Percentiles rank a stretch among this genome's conserved stretches.
Evolutionary conservation across 23 tunicate species (phyloP).

Genomic region (Halocynthia aurantium): DNA sequence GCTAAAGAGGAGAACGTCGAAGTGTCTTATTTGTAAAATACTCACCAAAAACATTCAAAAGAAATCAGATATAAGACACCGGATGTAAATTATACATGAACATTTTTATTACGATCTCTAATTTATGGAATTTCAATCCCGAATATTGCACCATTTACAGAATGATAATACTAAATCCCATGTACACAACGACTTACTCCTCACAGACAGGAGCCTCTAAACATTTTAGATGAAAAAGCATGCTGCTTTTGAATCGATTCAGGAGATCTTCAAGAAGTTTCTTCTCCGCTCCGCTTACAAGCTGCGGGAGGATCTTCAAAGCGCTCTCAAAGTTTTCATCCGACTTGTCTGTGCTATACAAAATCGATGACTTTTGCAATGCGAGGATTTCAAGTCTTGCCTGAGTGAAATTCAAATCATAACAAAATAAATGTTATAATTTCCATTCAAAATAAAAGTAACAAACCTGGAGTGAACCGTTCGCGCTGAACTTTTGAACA

Average conservation of each 20-base stretch:
- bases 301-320: slow-evolving; percentile 25
- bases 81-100: no score
- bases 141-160: no score
- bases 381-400: slow-evolving; percentile 64
- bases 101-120: no score
- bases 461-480: slow-evolving; percentile 44
- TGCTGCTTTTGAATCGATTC: slow-evolving; percentile 56
- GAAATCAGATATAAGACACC: no score
- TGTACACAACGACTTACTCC: no score
- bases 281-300: slow-evolving; percentile 24
- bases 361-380: slow-evolving; percentile 46
- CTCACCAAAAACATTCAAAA: no score
- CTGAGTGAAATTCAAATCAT: slow-evolving; percentile 17
- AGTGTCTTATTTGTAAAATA: no score
- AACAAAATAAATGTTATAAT: not conserved
- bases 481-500: slow-evolving; percentile 46
- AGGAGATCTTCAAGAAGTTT: slow-evolving; percentile 38
- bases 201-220: slow-evolving; percentile 17
- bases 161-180: no score
- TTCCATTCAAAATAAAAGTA: not conserved
- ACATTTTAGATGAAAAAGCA: slow-evolving; percentile 64
- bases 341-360: slow-evolving; percentile 4
- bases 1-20: no score
- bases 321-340: slow-evolving; percentile 51
- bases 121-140: no score